phyloP scores from a whole-genome alignment of 1,140 invertebrate genomes.

The Scaptomyza montana region DNA sequence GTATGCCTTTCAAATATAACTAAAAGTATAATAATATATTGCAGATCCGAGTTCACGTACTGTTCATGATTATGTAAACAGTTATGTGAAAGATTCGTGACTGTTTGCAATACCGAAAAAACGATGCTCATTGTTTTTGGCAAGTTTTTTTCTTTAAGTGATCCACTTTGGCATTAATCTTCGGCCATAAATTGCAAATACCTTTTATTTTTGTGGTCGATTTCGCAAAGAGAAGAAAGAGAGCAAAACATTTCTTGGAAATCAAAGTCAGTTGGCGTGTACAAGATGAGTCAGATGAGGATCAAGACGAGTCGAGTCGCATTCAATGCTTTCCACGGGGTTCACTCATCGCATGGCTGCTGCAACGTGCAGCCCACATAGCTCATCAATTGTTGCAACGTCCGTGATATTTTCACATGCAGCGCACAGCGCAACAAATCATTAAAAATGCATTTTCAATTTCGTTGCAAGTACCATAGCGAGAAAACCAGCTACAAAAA shows the following conservation, averaged over 20 bases:
- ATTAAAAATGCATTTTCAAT: constrained; percentile 77
- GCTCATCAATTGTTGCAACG: constrained; percentile 40
- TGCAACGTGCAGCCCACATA: constrained; percentile 11
- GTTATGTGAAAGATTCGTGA: background rate
- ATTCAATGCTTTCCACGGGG: constrained; percentile 7
- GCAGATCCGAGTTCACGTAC: no score
- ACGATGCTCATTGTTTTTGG: background rate
- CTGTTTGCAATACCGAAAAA: constrained; percentile 10
- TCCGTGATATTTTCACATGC: constrained; percentile 52
- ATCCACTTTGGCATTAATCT: constrained; percentile 23
- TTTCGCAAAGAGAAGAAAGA: background rate
- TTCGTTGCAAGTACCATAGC: constrained; percentile 53
- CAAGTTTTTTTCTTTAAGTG: constrained; percentile 14
- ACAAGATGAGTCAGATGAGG: constrained; percentile 20
- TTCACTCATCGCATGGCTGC: constrained; percentile 28
- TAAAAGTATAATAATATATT: no score
- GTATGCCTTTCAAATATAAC: no score
- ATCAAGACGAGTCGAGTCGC: constrained; percentile 15
- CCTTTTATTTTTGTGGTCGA: constrained; percentile 6
- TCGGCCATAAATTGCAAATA: constrained; percentile 40
- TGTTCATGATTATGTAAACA: no score
- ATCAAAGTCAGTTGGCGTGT: constrained; percentile 1
- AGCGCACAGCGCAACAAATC: constrained; percentile 65
- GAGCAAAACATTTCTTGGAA: constrained; percentile 16
- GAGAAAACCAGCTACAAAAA: constrained; percentile 13